Conservation (phyloP, 2,113 vertebrate species). For the Oncorhynchus keta region DNA sequence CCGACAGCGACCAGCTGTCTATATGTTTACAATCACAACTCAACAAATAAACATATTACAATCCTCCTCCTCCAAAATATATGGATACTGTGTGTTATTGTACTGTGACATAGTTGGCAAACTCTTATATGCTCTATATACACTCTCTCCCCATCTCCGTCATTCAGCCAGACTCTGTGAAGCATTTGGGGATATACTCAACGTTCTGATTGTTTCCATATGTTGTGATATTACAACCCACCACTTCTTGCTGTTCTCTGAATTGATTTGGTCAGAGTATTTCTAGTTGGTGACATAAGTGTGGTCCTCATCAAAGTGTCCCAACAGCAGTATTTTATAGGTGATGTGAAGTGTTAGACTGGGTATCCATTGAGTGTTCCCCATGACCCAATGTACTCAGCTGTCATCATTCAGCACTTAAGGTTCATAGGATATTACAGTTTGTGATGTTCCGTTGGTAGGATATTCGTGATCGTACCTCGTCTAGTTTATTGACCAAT, state of each 20-base stretch:
- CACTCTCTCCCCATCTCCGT: background rate
- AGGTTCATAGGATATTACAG: constrained; percentile 4
- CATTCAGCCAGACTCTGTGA: no score
- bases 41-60: background rate
- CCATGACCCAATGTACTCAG: constrained; percentile 22
- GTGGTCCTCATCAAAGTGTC: background rate
- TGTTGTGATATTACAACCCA: constrained; percentile 38
- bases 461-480: no score
- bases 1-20: background rate
- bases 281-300: constrained; percentile 25
- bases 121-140: background rate
- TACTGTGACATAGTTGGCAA: constrained; percentile 9
- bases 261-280: constrained; percentile 24
- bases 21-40: constrained; percentile 40
- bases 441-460: no score
- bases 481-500: no score
- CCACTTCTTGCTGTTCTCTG: background rate
- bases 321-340: background rate
- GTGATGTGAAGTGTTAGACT: constrained; percentile 10
- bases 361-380: background rate
- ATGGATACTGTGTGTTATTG: background rate
- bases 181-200: constrained; percentile 31
- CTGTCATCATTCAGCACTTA: constrained; percentile 43
- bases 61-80: background rate
- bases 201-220: constrained; percentile 55